phyloP scores from a whole-genome alignment of 2,113 vertebrate species.

The Anseranas semipalmata region DNA sequence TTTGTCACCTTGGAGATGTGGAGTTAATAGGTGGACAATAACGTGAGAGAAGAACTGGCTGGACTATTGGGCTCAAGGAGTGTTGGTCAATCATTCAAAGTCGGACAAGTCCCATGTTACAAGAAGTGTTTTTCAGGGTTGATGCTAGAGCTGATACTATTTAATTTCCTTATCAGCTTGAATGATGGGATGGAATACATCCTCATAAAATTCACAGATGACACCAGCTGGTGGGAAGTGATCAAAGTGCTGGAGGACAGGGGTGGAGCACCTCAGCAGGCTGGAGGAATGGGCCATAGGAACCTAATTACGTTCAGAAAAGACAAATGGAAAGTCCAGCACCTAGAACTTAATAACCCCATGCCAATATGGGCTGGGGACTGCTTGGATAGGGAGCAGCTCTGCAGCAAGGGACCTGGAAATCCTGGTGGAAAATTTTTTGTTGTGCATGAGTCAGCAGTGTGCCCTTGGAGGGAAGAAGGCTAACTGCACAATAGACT shows the following conservation, averaged over 20 bases:
- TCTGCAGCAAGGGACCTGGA: neutral
- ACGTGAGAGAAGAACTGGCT: neutral
- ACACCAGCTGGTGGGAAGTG: neutral
- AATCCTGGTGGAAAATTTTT: neutral
- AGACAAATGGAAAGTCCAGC: neutral
- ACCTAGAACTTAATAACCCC: neutral
- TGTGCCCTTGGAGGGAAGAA: neutral
- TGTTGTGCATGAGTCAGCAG: neutral
- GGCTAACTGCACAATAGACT: neutral
- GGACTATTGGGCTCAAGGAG: neutral
- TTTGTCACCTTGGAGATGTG: neutral
- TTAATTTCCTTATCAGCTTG: neutral
- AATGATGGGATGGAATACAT: neutral
- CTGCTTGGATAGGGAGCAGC: neutral
- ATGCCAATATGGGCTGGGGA: neutral
- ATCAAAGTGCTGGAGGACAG: neutral
- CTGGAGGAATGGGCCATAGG: neutral
- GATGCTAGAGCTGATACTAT: neutral
- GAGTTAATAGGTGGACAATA: neutral
- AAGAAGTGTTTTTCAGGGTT: neutral
- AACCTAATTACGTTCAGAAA: neutral
- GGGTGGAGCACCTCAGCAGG: neutral
- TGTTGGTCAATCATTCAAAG: neutral
- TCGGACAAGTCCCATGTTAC: neutral
- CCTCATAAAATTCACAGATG: neutral